Percentiles rank a stretch among this genome's conserved stretches.
Conservation (phyloP, 2,797 vertebrate species). For the Poecilia wingei region DNA sequence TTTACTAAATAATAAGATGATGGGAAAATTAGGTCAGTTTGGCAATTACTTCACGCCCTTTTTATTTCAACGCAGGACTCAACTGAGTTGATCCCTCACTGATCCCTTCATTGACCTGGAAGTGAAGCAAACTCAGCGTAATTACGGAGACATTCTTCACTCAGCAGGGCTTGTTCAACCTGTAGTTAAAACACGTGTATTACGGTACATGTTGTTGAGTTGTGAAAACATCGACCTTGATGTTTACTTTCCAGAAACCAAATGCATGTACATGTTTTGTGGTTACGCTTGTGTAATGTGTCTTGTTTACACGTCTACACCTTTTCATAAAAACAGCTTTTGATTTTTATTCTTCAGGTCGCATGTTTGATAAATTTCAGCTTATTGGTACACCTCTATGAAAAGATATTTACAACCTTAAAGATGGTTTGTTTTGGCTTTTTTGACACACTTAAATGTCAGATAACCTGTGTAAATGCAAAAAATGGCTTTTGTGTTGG, state of each 20-base stretch:
- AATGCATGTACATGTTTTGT: neutral
- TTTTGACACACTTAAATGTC: neutral
- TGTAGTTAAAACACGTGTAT: constrained; percentile 31
- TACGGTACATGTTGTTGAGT: neutral
- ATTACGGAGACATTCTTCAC: constrained; percentile 67
- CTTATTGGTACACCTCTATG: neutral
- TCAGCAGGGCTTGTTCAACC: constrained; percentile 50
- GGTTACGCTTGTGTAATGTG: neutral
- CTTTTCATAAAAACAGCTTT: neutral
- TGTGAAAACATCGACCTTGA: neutral
- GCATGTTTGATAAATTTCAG: neutral
- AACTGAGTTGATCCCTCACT: constrained; percentile 29
- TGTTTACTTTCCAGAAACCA: neutral
- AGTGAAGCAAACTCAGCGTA: constrained; percentile 52
- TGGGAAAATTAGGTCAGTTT: constrained; percentile 13
- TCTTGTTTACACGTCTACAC: neutral
- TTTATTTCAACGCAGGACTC: constrained; percentile 26
- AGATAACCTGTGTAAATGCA: neutral
- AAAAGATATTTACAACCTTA: neutral
- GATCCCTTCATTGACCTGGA: constrained; percentile 53
- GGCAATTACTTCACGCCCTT: neutral
- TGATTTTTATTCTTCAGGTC: neutral
- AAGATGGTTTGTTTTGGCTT: neutral
- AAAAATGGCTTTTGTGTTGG: neutral
- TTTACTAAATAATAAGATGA: constrained; percentile 12